Base-by-base conservation (phyloP, 2,888 invertebrate genomes). In the Leptinotarsa peninsularis region DNA sequence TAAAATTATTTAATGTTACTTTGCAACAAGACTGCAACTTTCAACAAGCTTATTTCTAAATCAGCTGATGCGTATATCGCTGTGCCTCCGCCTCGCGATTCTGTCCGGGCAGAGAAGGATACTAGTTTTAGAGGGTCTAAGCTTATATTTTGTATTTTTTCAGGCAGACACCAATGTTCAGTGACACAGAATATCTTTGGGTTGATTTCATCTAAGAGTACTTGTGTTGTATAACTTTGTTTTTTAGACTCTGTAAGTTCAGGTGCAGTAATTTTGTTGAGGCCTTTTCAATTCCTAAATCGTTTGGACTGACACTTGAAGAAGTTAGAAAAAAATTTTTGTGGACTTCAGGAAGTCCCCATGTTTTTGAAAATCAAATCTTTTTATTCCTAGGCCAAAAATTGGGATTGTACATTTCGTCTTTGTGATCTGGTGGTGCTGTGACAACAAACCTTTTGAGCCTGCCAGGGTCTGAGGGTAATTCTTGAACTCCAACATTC, bases 151-250 rank as follows among this genome's bases (percentile, higher is more conserved):
- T 60, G 23, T 60, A 58, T 58, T 17, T 58, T 27, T 15, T 58
- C 58, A 21, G 0, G 13, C 23, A 4, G 7, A 58, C 58, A 21
- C n/a, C 66, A 33, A 43, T 49, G 66, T 66, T 66, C 66, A n/a
- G 66, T 66, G n/a, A 66, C 49, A n/a, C 66, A 66, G n/a, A 66
- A 66, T 66, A 23, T 17, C 14, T 58, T 58, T 66, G 66, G 49
- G 18, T 10, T n/a, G 33, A 15, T 43, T 18, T 49, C 66, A 13
- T 66, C n/a, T n/a, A 66, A n/a, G 18, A 66, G 43, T 13, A 66
- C 66, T 66, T 66, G 66, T 43, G 43, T 17, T 17, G n/a, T 49
- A 66, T n/a, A 15, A 66, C 18, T 23, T 66, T 49, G 18, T 66
- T 66, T 66, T 43, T 66, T 7, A 66, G 66, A 17, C 66, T 66